These are phyloP conservation scores for Oncorhynchus nerka DNA, from an alignment of 2,113 vertebrate species.

Conservation along the genomic window DNA sequence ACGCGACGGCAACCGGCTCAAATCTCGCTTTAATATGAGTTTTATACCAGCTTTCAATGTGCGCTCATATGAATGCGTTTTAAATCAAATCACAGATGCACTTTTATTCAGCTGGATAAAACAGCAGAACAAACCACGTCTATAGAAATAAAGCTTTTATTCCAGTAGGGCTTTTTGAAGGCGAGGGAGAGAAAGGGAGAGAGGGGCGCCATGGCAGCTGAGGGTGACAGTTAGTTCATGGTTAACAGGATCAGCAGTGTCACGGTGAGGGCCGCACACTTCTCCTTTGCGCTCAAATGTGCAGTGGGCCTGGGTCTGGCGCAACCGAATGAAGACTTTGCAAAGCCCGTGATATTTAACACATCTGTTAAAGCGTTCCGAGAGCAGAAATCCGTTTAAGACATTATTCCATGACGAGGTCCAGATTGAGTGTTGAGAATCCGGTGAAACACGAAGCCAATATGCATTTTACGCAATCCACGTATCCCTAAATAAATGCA, in stretches of 20 bases:
- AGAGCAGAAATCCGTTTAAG: conserved; percentile 76
- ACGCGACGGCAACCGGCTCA: conserved; percentile 58
- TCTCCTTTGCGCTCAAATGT: conserved; percentile 69
- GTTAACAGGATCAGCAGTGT: conserved; percentile 94
- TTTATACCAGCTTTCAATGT: conserved; percentile 63
- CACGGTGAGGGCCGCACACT: conserved; percentile 86
- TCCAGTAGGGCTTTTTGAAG: conserved; percentile 79
- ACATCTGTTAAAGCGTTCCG: conserved; percentile 92
- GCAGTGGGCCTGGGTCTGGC: conserved; percentile 66
- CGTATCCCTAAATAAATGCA: neutral
- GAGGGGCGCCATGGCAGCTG: conserved; percentile 85
- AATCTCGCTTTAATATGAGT: conserved; percentile 65
- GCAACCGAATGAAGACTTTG: conserved; percentile 77
- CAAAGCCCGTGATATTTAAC: conserved; percentile 86
- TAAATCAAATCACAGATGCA: conserved; percentile 96
- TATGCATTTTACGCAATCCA: conserved; percentile 55
- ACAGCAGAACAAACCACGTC: conserved; percentile 89
- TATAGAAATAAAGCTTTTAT: conserved; percentile 92
- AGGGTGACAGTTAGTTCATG: conserved; percentile 98
- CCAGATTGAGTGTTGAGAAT: conserved; percentile 75
- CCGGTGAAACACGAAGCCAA: conserved; percentile 63
- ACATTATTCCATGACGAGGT: conserved; percentile 74
- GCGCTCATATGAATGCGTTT: conserved; percentile 80
- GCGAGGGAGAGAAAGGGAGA: conserved; percentile 73
- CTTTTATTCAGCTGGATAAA: conserved; percentile 86